phyloP scores from a whole-genome alignment of 2,113 vertebrate species.

The Capreolus pygargus region DNA sequence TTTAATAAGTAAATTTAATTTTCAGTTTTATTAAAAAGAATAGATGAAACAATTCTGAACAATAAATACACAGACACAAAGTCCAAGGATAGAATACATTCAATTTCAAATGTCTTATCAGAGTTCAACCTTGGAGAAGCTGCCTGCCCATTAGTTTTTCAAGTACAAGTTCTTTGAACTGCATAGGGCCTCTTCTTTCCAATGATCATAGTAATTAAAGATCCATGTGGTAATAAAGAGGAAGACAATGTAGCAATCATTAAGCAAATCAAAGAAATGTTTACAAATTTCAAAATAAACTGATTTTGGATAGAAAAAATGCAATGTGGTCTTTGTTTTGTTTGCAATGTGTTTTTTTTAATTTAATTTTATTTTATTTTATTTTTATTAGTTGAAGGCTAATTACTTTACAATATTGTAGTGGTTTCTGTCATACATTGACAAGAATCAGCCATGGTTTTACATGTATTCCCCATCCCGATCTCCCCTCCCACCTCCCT shows the following conservation, averaged over 20 bases:
- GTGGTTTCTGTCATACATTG: too few species aligned
- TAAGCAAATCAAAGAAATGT: not conserved
- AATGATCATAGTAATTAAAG: not conserved
- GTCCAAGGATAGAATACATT: not conserved
- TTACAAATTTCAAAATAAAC: conserved; percentile 15
- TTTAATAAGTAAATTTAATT: not conserved
- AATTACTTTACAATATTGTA: too few species aligned
- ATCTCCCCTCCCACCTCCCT: too few species aligned
- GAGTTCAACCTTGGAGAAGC: not conserved
- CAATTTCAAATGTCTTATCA: not conserved
- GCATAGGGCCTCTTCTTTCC: not conserved
- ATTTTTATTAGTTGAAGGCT: too few species aligned
- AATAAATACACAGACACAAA: not conserved
- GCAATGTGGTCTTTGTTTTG: not conserved
- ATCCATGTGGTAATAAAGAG: not conserved
- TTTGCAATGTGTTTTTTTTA: not conserved
- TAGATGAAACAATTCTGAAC: not conserved
- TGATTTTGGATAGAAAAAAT: conserved; percentile 12
- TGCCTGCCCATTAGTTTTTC: not conserved
- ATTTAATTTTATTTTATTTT: too few species aligned
- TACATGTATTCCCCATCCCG: too few species aligned
- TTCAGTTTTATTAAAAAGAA: not conserved
- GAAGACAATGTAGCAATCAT: not conserved
- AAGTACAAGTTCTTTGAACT: not conserved
- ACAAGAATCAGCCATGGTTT: too few species aligned